Conservation (phyloP, 2,888 invertebrate genomes). For the Protodeltote pygarga region DNA sequence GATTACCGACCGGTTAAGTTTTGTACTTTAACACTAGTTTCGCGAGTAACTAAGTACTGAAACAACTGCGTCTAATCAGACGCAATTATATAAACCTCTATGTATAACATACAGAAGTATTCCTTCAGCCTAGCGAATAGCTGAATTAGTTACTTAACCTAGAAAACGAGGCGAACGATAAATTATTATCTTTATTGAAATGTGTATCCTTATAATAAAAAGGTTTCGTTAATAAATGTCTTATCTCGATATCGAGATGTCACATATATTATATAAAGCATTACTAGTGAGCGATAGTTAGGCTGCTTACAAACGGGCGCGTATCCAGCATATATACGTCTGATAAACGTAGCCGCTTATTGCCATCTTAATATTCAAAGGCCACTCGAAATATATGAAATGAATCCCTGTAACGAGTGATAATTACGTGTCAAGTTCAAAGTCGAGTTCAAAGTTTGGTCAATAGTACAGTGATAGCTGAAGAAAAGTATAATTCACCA, state of each 20-base stretch:
- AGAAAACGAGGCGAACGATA: constrained; percentile 34
- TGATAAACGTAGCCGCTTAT: constrained; percentile 45
- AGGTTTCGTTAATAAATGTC: constrained; percentile 26
- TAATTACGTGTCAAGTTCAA: neutral
- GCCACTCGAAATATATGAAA: constrained; percentile 9
- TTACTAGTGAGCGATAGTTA: constrained; percentile 66
- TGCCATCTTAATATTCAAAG: constrained; percentile 9
- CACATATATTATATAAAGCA: constrained; percentile 42
- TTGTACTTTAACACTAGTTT: constrained; percentile 62
- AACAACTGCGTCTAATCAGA: constrained; percentile 14
- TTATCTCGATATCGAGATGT: constrained; percentile 29
- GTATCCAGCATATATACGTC: constrained; percentile 49
- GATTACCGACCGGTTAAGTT: constrained; percentile 32
- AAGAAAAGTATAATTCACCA: constrained; percentile 12
- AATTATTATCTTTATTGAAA: constrained; percentile 36
- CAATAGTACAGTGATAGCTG: neutral
- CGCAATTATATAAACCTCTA: constrained; percentile 15
- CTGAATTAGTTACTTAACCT: constrained; percentile 39
- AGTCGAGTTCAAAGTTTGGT: constrained; percentile 8
- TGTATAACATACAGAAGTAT: constrained; percentile 15
- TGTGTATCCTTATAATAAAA: constrained; percentile 35
- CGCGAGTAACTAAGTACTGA: constrained; percentile 46
- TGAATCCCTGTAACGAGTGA: neutral
- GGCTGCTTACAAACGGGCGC: constrained; percentile 60
- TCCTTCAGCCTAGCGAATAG: constrained; percentile 12